phyloP scores from a whole-genome alignment of 2,888 invertebrate species.

The Tubulanus polymorphus region DNA sequence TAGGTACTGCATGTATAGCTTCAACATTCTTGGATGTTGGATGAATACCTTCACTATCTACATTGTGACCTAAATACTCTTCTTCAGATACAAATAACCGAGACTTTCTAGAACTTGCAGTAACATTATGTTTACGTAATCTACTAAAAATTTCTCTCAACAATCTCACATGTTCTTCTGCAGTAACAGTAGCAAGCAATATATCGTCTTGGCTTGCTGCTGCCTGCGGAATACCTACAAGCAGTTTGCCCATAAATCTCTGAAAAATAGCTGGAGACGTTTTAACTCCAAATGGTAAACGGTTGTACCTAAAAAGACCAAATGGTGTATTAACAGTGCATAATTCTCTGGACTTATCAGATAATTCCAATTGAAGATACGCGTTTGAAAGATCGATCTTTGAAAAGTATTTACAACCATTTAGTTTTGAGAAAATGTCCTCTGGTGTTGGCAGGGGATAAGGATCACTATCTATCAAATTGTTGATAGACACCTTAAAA shows the following conservation, averaged over 20 bases:
- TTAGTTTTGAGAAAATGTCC: constrained; percentile 22
- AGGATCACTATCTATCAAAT: constrained; percentile 1
- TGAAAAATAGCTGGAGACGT: constrained; percentile 44
- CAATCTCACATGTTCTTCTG: background rate
- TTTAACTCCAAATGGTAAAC: constrained; percentile 24
- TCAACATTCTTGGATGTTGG: constrained; percentile 8
- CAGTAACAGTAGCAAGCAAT: constrained; percentile 4
- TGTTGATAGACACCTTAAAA: constrained; percentile 18
- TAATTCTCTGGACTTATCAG: constrained; percentile 27
- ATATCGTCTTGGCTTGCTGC: constrained; percentile 21
- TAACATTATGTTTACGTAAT: constrained; percentile 5
- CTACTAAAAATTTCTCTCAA: constrained; percentile 3
- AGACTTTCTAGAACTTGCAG: background rate
- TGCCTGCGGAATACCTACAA: constrained; percentile 20
- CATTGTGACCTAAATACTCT: background rate
- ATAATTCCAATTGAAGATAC: constrained; percentile 3
- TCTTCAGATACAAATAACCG: background rate
- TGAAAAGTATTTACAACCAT: constrained; percentile 37
- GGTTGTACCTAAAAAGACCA: constrained; percentile 1
- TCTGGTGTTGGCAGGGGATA: constrained; percentile 26
- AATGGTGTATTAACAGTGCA: background rate
- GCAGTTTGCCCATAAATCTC: constrained; percentile 37
- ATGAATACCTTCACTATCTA: background rate
- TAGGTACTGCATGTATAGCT: constrained; percentile 8
- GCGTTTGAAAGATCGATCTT: constrained; percentile 13